These are phyloP conservation scores for Celastrina argiolus DNA, from an alignment of 2,888 invertebrate species.

Conservation along the genomic window DNA sequence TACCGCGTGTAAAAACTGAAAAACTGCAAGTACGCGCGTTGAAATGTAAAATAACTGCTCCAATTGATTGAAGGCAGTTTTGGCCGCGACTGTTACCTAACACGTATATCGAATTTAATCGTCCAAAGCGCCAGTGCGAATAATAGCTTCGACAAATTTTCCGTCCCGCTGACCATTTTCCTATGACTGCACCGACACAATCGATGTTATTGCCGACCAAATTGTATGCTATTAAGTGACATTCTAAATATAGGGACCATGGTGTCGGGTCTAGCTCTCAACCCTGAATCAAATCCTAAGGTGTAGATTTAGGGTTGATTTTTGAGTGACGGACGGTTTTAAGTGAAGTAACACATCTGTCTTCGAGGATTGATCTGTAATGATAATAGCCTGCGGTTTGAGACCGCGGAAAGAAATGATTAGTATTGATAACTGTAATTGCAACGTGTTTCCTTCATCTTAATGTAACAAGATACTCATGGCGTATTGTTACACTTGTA, in stretches of 20 bases:
- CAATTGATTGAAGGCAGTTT: constrained; percentile 35
- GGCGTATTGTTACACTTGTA: constrained; percentile 47
- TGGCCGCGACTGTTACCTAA: constrained; percentile 39
- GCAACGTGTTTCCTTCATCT: background rate
- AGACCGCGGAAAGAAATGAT: constrained; percentile 54
- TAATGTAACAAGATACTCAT: constrained; percentile 49
- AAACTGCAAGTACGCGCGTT: constrained; percentile 1
- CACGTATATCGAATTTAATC: constrained; percentile 66
- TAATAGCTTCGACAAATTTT: constrained; percentile 73
- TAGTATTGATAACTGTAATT: constrained; percentile 24
- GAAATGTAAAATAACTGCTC: constrained; percentile 18
- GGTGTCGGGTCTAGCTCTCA: constrained; percentile 51
- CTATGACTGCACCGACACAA: constrained; percentile 72
- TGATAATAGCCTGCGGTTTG: constrained; percentile 59
- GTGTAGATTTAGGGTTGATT: constrained; percentile 27
- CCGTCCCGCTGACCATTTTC: constrained; percentile 72
- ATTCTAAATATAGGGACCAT: constrained; percentile 71
- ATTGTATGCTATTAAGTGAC: constrained; percentile 73
- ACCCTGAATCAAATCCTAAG: constrained; percentile 44
- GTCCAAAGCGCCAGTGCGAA: constrained; percentile 67
- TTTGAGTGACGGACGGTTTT: background rate
- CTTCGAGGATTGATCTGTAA: constrained; percentile 52
- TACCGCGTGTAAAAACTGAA: background rate
- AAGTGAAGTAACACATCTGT: constrained; percentile 68
- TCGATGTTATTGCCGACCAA: constrained; percentile 68